Conservation (phyloP, 2,888 invertebrate species). For the Timema cristinae region DNA sequence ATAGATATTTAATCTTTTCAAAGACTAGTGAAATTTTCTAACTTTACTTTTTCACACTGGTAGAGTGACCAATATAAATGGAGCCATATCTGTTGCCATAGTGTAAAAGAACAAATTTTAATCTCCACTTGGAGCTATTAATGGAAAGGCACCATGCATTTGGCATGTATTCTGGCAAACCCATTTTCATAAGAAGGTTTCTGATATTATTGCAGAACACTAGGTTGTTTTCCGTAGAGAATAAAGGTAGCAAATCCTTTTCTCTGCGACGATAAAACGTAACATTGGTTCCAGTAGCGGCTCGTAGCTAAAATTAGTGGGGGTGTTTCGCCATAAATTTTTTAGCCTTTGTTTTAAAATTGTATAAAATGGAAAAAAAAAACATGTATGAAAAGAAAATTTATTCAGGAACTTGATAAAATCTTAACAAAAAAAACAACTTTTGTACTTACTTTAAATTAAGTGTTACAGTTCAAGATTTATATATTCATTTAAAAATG, state of each 20-base stretch:
- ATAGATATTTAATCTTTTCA: neutral
- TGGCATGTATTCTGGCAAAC: neutral
- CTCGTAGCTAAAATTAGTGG: no score
- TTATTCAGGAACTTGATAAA: no score
- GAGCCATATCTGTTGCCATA: neutral
- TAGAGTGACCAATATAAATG: neutral
- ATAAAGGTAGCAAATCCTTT: neutral
- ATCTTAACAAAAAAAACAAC: no score
- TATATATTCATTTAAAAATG: no score
- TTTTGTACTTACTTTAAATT: no score
- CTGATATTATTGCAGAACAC: neutral
- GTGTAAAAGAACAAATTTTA: neutral
- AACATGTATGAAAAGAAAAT: no score
- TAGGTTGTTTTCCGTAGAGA: neutral
- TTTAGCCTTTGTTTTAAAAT: no score
- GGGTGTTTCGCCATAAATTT: no score
- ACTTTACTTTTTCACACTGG: constrained; percentile 6
- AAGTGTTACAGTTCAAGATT: no score
- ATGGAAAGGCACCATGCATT: neutral
- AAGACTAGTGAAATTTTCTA: neutral
- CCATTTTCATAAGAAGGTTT: neutral
- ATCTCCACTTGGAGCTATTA: neutral
- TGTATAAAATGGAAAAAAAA: no score
- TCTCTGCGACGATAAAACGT: neutral
- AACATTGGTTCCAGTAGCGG: no score